Conservation (phyloP, 2,888 invertebrate genomes). For the Dryobota labecula region DNA sequence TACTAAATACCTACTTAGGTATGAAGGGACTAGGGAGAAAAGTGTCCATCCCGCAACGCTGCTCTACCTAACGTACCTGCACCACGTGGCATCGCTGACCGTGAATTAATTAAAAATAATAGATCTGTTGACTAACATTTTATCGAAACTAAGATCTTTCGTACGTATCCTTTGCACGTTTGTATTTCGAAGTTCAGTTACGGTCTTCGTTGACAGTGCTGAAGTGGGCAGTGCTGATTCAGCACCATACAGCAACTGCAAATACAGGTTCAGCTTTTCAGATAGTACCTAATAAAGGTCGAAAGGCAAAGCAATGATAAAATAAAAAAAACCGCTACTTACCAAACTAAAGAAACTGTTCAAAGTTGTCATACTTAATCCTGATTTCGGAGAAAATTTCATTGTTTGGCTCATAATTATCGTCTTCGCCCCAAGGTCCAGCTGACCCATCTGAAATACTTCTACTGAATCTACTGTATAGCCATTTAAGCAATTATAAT, state of each 20-base stretch:
- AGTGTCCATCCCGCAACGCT: too few relatives aligned
- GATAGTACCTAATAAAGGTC: neutral
- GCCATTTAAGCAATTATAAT: neutral
- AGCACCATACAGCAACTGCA: neutral
- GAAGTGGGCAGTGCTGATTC: neutral
- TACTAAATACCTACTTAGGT: neutral
- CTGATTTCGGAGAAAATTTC: neutral
- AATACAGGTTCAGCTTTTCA: neutral
- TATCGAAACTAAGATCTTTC: neutral
- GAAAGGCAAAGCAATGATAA: constrained; percentile 5
- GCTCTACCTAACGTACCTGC: neutral
- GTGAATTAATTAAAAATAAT: constrained; percentile 1
- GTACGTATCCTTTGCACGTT: neutral
- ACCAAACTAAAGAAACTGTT: neutral
- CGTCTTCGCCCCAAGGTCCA: neutral
- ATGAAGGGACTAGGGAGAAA: neutral
- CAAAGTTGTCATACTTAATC: neutral
- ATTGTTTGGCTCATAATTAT: neutral
- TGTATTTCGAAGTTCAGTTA: neutral
- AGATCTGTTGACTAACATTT: neutral
- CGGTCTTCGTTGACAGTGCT: neutral
- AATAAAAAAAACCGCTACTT: constrained; percentile 10
- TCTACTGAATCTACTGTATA: constrained; percentile 1
- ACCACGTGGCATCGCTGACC: neutral
- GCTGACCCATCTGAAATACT: constrained; percentile 3